Conservation (phyloP, 2,113 vertebrate genomes). For the Oreochromis spilurus region DNA sequence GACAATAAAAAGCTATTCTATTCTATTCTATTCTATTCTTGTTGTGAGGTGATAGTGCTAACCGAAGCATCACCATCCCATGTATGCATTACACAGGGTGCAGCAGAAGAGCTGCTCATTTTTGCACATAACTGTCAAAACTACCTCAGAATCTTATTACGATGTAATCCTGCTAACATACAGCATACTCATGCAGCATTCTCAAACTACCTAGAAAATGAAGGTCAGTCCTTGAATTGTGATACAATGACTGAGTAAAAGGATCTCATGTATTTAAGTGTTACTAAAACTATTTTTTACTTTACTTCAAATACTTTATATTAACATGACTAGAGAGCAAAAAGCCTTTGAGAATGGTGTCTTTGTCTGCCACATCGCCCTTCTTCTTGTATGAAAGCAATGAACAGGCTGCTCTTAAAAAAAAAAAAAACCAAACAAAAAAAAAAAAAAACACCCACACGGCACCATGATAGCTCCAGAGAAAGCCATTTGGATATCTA, state of each 20-base stretch:
- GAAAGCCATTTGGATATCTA: conserved; percentile 59
- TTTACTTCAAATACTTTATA: neutral
- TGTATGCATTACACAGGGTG: neutral
- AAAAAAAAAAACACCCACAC: neutral
- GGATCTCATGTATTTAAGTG: neutral
- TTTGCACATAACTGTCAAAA: neutral
- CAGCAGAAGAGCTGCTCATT: neutral
- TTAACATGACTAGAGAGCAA: neutral
- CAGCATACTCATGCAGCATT: neutral
- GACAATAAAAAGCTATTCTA: too few species aligned
- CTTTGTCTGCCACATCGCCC: conserved; percentile 40
- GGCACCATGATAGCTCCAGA: conserved; percentile 33
- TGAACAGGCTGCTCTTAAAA: conserved; percentile 17
- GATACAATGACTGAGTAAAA: neutral
- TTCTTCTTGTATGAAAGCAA: conserved; percentile 1
- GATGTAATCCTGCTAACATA: neutral
- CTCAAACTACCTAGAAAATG: neutral
- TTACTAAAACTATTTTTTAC: neutral
- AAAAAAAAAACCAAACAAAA: neutral
- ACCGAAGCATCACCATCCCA: neutral
- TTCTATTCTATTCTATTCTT: too few species aligned
- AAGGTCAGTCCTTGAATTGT: neutral
- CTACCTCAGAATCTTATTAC: neutral
- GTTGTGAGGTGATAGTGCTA: neutral
- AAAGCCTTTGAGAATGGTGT: conserved; percentile 30